These are phyloP conservation scores for Taphrorychus bicolor DNA, from an alignment of 2,888 invertebrate species.

Conservation along the genomic window DNA sequence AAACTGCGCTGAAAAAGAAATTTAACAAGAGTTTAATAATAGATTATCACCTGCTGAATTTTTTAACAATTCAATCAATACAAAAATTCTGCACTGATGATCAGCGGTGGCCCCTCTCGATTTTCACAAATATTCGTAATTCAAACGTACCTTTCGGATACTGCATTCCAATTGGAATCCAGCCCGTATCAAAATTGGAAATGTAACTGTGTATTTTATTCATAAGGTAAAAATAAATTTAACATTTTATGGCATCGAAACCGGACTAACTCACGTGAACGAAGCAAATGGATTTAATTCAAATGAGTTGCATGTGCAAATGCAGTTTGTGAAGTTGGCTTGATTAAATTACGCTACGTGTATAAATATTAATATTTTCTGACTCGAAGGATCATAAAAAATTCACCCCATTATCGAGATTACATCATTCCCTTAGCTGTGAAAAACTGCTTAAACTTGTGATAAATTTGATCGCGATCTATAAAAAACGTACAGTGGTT, in stretches of 20 bases:
- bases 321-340: slow-evolving; percentile 42
- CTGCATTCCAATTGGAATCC: slow-evolving; percentile 2
- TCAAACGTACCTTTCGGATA: slow-evolving; percentile 16
- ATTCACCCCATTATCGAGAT: slow-evolving; percentile 38
- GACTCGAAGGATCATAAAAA: slow-evolving; percentile 38
- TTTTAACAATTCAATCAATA: not conserved
- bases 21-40: too few species aligned
- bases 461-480: slow-evolving; percentile 33
- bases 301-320: slow-evolving; percentile 43
- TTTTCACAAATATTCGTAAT: slow-evolving; percentile 17
- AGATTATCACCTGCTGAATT: not conserved
- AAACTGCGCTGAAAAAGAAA: slow-evolving; percentile 10
- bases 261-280: slow-evolving; percentile 31
- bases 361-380: slow-evolving; percentile 42
- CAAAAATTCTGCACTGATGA: not conserved
- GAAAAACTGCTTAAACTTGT: slow-evolving; percentile 37
- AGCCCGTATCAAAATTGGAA: slow-evolving; percentile 20
- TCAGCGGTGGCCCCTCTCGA: too few species aligned
- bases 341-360: slow-evolving; percentile 42
- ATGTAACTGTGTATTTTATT: slow-evolving; percentile 22
- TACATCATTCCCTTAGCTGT: slow-evolving; percentile 36
- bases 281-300: slow-evolving; percentile 40
- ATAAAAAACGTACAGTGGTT: slow-evolving; percentile 24
- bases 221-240: slow-evolving; percentile 32
- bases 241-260: slow-evolving; percentile 29